Evolutionary conservation across 2,113 vertebrate species (phyloP).

Genomic region (Leptodactylus fuscus): DNA sequence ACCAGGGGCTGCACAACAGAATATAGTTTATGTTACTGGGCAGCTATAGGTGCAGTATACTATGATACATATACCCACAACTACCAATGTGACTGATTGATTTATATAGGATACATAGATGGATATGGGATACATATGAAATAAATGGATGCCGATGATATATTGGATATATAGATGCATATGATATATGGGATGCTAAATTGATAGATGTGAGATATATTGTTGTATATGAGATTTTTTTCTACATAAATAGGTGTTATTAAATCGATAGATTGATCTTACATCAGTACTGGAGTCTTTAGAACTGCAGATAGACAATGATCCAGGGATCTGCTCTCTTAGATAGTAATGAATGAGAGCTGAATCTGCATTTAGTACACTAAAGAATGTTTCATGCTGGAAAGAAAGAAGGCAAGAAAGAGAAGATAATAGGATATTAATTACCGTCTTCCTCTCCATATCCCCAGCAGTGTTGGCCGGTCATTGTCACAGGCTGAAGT

Average conservation of each 20-base stretch:
- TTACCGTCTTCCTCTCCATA: constrained; percentile 93
- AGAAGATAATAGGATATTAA: constrained; percentile 40
- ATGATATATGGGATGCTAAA: background rate
- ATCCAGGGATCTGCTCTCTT: background rate
- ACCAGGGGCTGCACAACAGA: too few species aligned
- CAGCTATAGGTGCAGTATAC: too few species aligned
- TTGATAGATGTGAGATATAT: background rate
- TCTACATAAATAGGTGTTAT: too few species aligned
- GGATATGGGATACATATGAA: background rate
- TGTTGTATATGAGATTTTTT: too few species aligned
- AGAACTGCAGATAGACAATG: background rate
- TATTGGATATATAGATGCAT: background rate
- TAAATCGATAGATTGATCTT: too few species aligned
- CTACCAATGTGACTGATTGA: too few species aligned
- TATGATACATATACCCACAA: too few species aligned
- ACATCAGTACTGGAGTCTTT: too few species aligned
- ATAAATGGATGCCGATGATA: background rate
- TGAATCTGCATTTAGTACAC: constrained; percentile 27
- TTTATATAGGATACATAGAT: background rate
- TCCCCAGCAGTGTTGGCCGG: constrained; percentile 85
- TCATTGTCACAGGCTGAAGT: constrained; percentile 75
- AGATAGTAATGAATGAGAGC: background rate
- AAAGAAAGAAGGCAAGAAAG: background rate
- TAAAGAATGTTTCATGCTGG: constrained; percentile 32
- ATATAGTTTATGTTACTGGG: too few species aligned